phyloP scores from a whole-genome alignment of 2,113 vertebrate genomes.

The Pedionomus torquatus region DNA sequence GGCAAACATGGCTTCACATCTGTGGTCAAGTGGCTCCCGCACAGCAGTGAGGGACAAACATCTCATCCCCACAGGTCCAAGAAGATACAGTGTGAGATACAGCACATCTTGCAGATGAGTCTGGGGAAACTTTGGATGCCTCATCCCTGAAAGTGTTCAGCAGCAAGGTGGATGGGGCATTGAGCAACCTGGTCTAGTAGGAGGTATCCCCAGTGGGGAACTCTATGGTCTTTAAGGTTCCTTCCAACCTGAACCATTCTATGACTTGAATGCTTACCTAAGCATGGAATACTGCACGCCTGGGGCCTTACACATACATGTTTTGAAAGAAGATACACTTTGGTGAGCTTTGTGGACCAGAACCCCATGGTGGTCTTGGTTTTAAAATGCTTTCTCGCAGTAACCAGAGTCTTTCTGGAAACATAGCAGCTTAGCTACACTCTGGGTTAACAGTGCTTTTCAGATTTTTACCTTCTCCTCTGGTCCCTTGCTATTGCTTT shows the following conservation, averaged over 20 bases:
- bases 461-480: not conserved
- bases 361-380: not conserved
- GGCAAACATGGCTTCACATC: not conserved
- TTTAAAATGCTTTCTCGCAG: not conserved
- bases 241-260: too few species aligned
- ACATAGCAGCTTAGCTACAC: rapidly evolving
- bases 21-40: not conserved
- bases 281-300: not conserved
- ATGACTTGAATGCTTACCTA: not conserved
- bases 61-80: not conserved
- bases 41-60: not conserved
- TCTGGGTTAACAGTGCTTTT: not conserved
- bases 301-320: not conserved
- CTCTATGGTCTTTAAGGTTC: too few species aligned
- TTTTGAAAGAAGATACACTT: not conserved
- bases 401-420: not conserved
- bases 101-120: not conserved
- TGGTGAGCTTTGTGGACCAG: not conserved
- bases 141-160: too few species aligned
- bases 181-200: too few species aligned
- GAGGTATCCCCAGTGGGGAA: too few species aligned
- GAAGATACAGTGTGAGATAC: not conserved
- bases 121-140: not conserved
- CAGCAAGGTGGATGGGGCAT: too few species aligned
- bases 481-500: not conserved